Base-by-base conservation (phyloP, 2,113 vertebrate genomes). In the Lichenostomus cassidix region DNA sequence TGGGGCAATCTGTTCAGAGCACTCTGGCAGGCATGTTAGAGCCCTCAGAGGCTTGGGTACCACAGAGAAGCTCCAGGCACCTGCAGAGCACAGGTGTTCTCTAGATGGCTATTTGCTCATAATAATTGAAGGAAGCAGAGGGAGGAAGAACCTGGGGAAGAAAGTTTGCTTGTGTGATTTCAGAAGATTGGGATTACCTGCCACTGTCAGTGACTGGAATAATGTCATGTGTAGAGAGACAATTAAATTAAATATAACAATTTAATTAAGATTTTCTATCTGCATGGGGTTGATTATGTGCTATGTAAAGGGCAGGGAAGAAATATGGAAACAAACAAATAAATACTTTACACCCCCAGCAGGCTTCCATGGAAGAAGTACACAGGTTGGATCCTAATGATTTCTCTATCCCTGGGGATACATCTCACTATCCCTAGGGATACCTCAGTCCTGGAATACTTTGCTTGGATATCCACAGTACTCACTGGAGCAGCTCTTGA, bases 71-170 rank as follows among this genome's bases (percentile, higher is more conserved):
- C 67, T 77, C 19, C 46, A 69, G 42, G 39, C 29, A 58, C 71
- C 75, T 92, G 79, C 71, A 83, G 90, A 94, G 75, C 41, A 83
- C 84, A 95, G 87, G 93, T 96, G 96, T 52, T 95, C 67, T 91
- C 59, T 59, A 28, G 39, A 88, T 55, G 59, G 37, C 28, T 87
- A 9, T 87, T 95, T 77, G 33, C 53, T 79, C 4, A 0, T 29
- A 83, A 41, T 12, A 71, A 41, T 25, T 31, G 53, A 80, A 73
- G 12, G 65, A 27, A 95, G 46, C 37, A 83, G 29, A n/a, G 21
- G 13, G 50, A 84, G 53, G 59, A 91, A 75, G n/a, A 52, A 78
- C 18, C 12, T n/a, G 39, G 14, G 35, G 53, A 50, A 0, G 0
- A 76, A 92, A 91, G 7, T 29, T 80, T 28, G 7, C 11, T 53